Evolutionary conservation across 2,113 vertebrate genomes (phyloP).

Genomic region (Galemys pyrenaicus): DNA sequence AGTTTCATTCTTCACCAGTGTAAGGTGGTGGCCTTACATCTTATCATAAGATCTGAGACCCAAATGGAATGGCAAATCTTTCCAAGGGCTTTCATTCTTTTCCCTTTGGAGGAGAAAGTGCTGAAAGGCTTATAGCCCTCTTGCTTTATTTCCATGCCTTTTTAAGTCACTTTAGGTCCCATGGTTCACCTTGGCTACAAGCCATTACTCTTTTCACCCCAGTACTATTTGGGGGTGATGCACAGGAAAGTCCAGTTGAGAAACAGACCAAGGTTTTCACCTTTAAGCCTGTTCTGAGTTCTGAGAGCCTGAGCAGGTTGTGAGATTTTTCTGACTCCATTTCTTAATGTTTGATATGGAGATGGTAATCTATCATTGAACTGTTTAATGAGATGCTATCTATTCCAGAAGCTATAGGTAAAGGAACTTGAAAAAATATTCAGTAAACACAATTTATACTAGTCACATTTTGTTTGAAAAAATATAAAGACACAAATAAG

Average conservation of each 20-base stretch:
- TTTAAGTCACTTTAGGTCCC: slow-evolving; percentile 71
- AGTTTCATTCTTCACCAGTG: slow-evolving; percentile 78
- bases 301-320: background rate
- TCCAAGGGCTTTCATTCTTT: slow-evolving; percentile 83
- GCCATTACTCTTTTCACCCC: slow-evolving; percentile 64
- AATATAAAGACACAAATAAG: too few species aligned
- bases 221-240: background rate
- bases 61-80: slow-evolving; percentile 78
- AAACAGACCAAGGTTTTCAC: slow-evolving; percentile 11
- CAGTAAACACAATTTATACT: background rate
- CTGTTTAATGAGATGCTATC: background rate
- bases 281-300: background rate
- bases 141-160: slow-evolving; percentile 72
- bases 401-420: background rate
- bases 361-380: background rate
- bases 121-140: slow-evolving; percentile 65
- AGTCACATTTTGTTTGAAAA: too few species aligned
- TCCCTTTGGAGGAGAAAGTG: slow-evolving; percentile 63
- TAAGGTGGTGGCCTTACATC: slow-evolving; percentile 72
- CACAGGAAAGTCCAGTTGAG: slow-evolving; percentile 23
- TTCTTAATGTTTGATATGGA: slow-evolving; percentile 25
- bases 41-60: slow-evolving; percentile 83
- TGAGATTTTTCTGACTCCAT: background rate
- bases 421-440: slow-evolving; percentile 28
- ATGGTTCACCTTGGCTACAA: slow-evolving; percentile 68